Evolutionary conservation across 2,888 invertebrate species (phyloP).

Genomic region (Liodrosophila aerea): DNA sequence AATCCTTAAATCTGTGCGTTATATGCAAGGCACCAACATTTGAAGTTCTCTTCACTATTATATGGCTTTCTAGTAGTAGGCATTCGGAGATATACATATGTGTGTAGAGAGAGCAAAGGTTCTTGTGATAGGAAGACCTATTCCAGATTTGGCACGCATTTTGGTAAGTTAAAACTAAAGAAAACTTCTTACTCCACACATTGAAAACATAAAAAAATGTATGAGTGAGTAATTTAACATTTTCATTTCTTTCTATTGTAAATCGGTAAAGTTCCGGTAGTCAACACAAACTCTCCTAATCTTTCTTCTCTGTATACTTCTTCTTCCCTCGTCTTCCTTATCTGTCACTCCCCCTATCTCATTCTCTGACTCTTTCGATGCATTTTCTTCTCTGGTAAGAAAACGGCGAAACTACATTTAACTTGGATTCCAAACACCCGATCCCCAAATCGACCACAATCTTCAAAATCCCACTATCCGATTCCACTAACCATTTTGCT

Average conservation of each 20-base stretch:
- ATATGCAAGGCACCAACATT: constrained; percentile 42
- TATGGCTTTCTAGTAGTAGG: too few species aligned
- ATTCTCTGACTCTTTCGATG: constrained; percentile 8
- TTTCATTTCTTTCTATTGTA: not conserved
- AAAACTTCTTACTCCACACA: too few species aligned
- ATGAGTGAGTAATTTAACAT: too few species aligned
- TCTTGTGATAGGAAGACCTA: not conserved
- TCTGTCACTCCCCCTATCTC: not conserved
- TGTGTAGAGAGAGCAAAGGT: too few species aligned
- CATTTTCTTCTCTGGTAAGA: constrained; percentile 79
- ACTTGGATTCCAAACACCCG: constrained; percentile 1
- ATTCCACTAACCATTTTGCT: constrained; percentile 2
- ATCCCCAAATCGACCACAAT: not conserved
- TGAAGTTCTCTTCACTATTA: constrained; percentile 14
- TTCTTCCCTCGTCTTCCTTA: not conserved
- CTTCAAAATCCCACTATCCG: not conserved
- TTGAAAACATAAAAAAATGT: too few species aligned
- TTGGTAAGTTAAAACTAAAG: not conserved
- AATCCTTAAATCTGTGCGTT: constrained; percentile 33
- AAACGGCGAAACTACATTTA: constrained; percentile 66
- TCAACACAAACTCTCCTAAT: too few species aligned
- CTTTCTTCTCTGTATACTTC: too few species aligned
- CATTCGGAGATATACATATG: not conserved
- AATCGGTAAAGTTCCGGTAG: too few species aligned
- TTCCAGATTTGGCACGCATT: constrained; percentile 21